A percentile compares a stretch with the other conserved stretches of the same genome.
phyloP scores from a whole-genome alignment of 1,140 invertebrate genomes.

The Pomacea maculata region DNA sequence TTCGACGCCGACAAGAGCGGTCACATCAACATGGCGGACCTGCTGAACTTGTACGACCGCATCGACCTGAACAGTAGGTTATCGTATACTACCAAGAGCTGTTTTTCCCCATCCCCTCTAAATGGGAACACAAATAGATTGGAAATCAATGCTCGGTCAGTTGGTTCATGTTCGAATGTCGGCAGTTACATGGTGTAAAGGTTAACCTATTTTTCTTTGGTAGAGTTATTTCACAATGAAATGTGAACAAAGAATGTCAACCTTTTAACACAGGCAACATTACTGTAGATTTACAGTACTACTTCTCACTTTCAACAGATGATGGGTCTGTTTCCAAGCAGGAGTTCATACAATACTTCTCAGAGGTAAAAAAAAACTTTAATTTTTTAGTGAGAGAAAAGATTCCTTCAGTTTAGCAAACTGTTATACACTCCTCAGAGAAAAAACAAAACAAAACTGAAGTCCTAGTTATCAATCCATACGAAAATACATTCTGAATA shows the following conservation, averaged over 20 bases:
- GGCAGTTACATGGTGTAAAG: too few relatives aligned
- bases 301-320: conserved; percentile 2
- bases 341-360: conserved; percentile 17
- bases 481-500: not conserved
- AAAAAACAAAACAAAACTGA: not conserved
- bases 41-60: conserved; percentile 16
- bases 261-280: not conserved
- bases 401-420: not conserved
- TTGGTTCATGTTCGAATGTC: not conserved
- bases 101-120: too few relatives aligned
- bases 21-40: conserved; percentile 19
- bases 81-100: not conserved
- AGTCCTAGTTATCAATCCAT: not conserved
- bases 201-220: too few relatives aligned
- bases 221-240: not conserved
- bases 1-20: conserved; percentile 26
- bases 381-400: not conserved
- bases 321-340: conserved; percentile 4
- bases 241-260: too few relatives aligned
- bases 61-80: conserved; percentile 28
- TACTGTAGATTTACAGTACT: too few relatives aligned
- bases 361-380: not conserved
- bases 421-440: not conserved
- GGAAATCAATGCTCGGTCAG: too few relatives aligned
- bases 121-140: not conserved